Conservation (phyloP, 2,888 invertebrate genomes). For the Steinernema carpocapsae region DNA sequence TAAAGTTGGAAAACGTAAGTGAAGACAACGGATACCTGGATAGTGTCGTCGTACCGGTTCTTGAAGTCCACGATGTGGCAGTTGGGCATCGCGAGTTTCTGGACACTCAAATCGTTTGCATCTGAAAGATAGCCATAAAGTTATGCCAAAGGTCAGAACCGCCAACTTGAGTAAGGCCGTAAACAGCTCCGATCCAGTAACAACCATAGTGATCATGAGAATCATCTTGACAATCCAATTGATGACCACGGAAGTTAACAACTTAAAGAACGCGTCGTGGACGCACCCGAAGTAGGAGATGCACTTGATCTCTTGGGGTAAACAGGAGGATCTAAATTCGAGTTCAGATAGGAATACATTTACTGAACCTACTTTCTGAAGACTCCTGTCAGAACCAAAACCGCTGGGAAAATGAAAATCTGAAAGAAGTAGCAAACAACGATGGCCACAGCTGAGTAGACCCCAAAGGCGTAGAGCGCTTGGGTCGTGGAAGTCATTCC, state of each 20-base stretch:
- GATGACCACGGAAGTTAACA: slow-evolving; percentile 45
- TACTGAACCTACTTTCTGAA: too few species aligned
- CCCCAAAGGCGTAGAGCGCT: slow-evolving; percentile 55
- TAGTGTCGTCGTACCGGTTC: slow-evolving; percentile 46
- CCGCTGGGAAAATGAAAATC: slow-evolving; percentile 57
- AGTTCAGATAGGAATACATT: too few species aligned
- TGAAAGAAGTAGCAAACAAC: slow-evolving; percentile 56
- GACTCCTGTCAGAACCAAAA: slow-evolving; percentile 52
- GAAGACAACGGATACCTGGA: slow-evolving; percentile 39
- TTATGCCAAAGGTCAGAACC: background rate
- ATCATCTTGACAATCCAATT: slow-evolving; percentile 35
- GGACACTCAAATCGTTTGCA: slow-evolving; percentile 54
- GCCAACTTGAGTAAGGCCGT: slow-evolving; percentile 44
- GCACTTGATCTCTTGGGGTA: slow-evolving; percentile 45
- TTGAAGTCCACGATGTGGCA: slow-evolving; percentile 52
- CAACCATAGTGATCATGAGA: slow-evolving; percentile 39
- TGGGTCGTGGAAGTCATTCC: slow-evolving; percentile 59
- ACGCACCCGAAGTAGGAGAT: slow-evolving; percentile 41
- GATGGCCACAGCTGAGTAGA: too few species aligned
- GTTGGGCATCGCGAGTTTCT: slow-evolving; percentile 51
- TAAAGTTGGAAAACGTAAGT: background rate
- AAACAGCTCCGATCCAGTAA: slow-evolving; percentile 53
- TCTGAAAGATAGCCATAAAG: background rate
- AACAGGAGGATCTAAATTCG: slow-evolving; percentile 43
- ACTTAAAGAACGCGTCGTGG: slow-evolving; percentile 46